Evolutionary conservation across 2,888 invertebrate genomes (phyloP), one percentile per base, ranked within the genome.

Genomic region (Phorcus lineatus): DNA sequence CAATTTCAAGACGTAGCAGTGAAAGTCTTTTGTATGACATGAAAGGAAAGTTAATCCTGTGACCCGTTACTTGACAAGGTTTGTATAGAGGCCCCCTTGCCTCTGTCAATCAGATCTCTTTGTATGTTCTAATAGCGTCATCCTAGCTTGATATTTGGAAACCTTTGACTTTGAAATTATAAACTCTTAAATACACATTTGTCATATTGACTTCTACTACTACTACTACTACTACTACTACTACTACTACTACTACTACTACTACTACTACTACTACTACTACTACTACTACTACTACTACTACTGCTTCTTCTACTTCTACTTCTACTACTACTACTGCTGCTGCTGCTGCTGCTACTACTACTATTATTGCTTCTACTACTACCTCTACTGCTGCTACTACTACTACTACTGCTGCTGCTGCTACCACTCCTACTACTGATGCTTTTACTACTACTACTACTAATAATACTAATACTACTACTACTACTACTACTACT

Each of bases 191-290:
- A 6, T 36, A 7, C 3, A 36, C 36, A 36, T 7, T 3, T 36
- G 7, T 36, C 36, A 36, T 36, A 36, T 36, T 7, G 3, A 7
- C 4, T 36, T 36, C 7, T 36, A 36, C 36, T 36, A 36, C 36
- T 36, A 36, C 36, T 36, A 36, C 36, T 36, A 36, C 36, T 36
- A 36, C 36, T 36, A 36, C 36, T 36, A 54, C 57, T 78, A 74
- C 79, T 80, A 75, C 80, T 80, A 75, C 62, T 80, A 75, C 62
- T 76, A 75, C 75, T 80, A 80, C 76, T 79, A 75, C 79, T 57
- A 80, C 75, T 75, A 80, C 79, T 79, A 79, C 24, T 54, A 4
- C 79, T 54, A 75, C 79, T 54, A 79, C 79, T 47, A 74, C 79
- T 79, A 11, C 78, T 79, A 67, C 47, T 78, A 31, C 66, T 67